Conservation (phyloP, 2,113 vertebrate genomes). For the Macaca nemestrina region DNA sequence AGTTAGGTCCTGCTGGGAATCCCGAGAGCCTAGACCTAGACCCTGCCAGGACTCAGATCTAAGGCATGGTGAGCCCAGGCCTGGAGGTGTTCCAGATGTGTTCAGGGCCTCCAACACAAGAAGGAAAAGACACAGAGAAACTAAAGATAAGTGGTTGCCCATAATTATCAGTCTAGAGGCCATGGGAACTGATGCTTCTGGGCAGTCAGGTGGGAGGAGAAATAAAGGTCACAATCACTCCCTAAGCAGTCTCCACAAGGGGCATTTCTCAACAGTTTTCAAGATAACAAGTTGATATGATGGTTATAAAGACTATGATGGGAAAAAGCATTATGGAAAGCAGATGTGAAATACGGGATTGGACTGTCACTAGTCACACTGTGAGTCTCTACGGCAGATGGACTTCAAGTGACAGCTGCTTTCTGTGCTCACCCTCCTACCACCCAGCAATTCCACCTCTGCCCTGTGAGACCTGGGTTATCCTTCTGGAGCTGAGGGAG, state of each 20-base stretch:
- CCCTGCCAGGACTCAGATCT: neutral
- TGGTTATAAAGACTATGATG: neutral
- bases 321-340: neutral
- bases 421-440: neutral
- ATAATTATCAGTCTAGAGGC: neutral
- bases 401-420: neutral
- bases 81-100: neutral
- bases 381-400: neutral
- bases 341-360: neutral
- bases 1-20: neutral
- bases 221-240: neutral
- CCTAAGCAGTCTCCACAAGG: neutral
- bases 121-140: neutral
- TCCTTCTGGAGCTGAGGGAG: neutral
- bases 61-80: accelerated
- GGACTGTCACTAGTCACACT: neutral
- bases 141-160: neutral
- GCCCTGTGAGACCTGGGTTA: neutral
- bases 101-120: neutral
- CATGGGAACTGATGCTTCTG: neutral
- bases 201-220: neutral
- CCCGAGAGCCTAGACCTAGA: neutral
- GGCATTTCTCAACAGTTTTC: neutral
- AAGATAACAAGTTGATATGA: neutral
- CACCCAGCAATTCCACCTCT: neutral